Percentiles rank a stretch among this genome's conserved stretches.
Conservation (phyloP, 1,140 invertebrate genomes). For the Pogonomyrmex californicus region DNA sequence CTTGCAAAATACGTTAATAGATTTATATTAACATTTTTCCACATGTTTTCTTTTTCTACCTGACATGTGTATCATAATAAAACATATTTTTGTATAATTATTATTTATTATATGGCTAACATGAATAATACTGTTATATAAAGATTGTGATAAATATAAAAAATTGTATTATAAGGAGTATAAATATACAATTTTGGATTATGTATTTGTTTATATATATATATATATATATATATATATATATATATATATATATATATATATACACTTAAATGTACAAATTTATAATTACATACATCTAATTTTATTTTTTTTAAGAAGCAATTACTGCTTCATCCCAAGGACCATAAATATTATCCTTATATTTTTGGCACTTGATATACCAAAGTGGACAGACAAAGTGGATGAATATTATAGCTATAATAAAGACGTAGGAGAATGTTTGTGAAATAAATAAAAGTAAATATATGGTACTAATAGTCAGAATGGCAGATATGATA, state of each 20-base stretch:
- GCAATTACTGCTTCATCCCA: conserved; percentile 96
- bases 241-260: not conserved
- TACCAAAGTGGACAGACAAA: conserved; percentile 93
- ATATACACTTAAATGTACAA: not conserved
- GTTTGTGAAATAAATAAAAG: conserved; percentile 88
- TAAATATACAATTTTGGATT: not conserved
- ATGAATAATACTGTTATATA: conserved; percentile 9
- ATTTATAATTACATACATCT: conserved; percentile 9
- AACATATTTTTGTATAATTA: conserved; percentile 47
- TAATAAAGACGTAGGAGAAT: conserved; percentile 89
- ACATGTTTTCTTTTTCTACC: not conserved
- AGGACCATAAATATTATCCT: conserved; percentile 98
- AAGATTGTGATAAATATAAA: conserved; percentile 23
- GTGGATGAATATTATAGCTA: conserved; percentile 89
- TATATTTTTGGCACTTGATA: conserved; percentile 93
- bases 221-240: too few species aligned
- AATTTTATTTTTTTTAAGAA: conserved; percentile 65
- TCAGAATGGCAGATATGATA: conserved; percentile 76
- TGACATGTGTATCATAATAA: conserved; percentile 21
- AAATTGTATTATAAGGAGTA: conserved; percentile 26
- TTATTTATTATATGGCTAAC: conserved; percentile 18
- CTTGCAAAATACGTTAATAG: conserved; percentile 8
- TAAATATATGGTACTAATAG: conserved; percentile 84
- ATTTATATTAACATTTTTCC: conserved; percentile 14
- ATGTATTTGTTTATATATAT: not conserved